phyloP scores from a whole-genome alignment of 2,113 vertebrate species.

The Mustela nigripes region DNA sequence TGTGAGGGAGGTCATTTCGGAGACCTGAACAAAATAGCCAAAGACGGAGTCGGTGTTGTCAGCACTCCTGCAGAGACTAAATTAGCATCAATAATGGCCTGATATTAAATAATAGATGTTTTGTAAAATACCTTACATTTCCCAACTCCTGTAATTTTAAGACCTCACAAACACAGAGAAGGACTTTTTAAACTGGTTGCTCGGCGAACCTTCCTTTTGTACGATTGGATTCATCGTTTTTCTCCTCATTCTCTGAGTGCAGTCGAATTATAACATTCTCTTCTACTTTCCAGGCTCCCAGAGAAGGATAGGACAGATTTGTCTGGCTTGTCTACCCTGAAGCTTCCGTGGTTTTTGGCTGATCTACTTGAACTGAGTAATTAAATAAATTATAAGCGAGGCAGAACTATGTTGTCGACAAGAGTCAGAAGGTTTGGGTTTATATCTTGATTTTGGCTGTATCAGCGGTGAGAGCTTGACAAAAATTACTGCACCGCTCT shows the following conservation, averaged over 20 bases:
- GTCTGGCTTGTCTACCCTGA: neutral
- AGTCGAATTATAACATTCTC: neutral
- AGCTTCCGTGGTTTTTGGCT: neutral
- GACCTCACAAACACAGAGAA: neutral
- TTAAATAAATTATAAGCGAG: neutral
- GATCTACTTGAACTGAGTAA: neutral
- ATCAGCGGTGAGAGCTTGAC: neutral
- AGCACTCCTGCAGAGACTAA: neutral
- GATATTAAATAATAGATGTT: neutral
- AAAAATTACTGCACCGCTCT: neutral
- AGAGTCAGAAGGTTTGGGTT: neutral
- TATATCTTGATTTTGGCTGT: neutral
- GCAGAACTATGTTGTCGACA: neutral
- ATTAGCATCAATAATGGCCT: neutral
- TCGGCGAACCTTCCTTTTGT: neutral
- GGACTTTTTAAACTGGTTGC: neutral
- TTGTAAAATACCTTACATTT: neutral
- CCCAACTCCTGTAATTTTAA: neutral
- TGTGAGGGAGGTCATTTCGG: neutral
- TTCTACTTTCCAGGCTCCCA: neutral
- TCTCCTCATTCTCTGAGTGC: neutral
- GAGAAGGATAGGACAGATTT: neutral
- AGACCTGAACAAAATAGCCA: neutral
- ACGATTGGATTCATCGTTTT: neutral
- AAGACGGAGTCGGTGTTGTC: neutral